Evolutionary conservation across 2,113 vertebrate genomes (phyloP).

Genomic region (Egretta garzetta): DNA sequence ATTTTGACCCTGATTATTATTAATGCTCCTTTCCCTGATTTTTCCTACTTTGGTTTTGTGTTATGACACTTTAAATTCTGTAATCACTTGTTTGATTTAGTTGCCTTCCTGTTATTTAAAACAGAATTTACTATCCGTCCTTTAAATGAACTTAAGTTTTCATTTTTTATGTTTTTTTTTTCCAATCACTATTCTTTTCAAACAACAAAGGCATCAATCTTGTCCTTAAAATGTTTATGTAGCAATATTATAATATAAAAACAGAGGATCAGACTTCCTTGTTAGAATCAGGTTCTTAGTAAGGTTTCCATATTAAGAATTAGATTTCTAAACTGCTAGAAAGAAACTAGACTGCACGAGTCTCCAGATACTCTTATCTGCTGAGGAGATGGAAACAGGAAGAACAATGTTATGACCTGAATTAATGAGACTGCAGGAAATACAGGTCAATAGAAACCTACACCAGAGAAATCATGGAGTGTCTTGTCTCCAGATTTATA

Average conservation of each 20-base stretch:
- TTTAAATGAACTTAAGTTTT: background rate
- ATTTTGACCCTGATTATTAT: background rate
- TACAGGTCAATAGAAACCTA: background rate
- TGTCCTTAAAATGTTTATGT: background rate
- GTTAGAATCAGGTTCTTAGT: background rate
- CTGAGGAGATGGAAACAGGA: background rate
- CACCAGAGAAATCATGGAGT: rapidly evolving
- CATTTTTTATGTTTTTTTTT: background rate
- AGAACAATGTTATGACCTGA: background rate
- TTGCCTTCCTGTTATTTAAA: background rate
- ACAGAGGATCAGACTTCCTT: background rate
- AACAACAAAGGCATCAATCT: background rate
- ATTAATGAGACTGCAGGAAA: background rate
- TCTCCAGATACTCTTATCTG: background rate
- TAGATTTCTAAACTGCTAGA: background rate
- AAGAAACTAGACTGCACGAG: background rate
- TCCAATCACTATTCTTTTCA: background rate
- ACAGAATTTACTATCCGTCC: background rate
- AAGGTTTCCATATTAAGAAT: background rate
- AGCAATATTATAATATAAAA: background rate
- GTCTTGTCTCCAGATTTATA: background rate
- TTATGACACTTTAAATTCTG: background rate
- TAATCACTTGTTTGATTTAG: background rate
- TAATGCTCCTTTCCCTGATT: background rate
- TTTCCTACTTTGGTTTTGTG: background rate